A percentile compares a stretch with the other conserved stretches of the same genome.
phyloP scores from a whole-genome alignment of 2,888 invertebrate species.

The Melieria omissa region DNA sequence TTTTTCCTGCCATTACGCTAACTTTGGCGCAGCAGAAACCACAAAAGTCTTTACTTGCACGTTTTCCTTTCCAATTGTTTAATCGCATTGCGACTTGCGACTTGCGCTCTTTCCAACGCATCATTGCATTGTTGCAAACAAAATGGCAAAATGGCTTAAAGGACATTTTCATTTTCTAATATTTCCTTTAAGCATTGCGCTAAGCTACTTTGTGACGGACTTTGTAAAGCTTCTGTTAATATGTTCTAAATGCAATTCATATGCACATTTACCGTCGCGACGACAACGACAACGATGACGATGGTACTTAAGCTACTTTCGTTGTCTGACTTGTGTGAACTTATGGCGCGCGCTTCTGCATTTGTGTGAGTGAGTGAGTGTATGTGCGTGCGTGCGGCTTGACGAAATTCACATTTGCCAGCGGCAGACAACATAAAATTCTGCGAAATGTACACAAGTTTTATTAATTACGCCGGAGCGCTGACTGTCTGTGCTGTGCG shows the following conservation, averaged over 20 bases:
- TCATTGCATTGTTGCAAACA: conserved; percentile 17
- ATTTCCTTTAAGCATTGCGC: not conserved
- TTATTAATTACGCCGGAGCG: no score
- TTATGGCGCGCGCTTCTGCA: not conserved
- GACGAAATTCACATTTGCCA: no score
- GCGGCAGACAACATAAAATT: no score
- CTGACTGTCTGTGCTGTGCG: no score
- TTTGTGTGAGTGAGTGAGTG: no score
- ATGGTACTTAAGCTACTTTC: conserved; percentile 5
- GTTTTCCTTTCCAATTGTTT: conserved; percentile 29
- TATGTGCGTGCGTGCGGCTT: no score
- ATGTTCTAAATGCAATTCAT: conserved; percentile 21
- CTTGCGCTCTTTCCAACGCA: not conserved
- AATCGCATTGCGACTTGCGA: conserved; percentile 22
- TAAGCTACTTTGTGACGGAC: conserved; percentile 6
- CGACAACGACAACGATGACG: not conserved
- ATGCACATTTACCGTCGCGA: conserved; percentile 21
- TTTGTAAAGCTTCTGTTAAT: conserved; percentile 19
- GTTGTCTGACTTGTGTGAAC: conserved; percentile 25
- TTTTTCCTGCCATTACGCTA: conserved; percentile 18
- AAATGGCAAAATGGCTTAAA: conserved; percentile 13
- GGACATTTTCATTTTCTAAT: conserved; percentile 18
- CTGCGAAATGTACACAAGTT: no score
- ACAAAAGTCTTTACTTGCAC: conserved; percentile 10
- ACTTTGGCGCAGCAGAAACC: conserved; percentile 18